These are phyloP conservation scores for Echeneis naucrates DNA, from an alignment of 2,797 vertebrate species.

Conservation along the genomic window DNA sequence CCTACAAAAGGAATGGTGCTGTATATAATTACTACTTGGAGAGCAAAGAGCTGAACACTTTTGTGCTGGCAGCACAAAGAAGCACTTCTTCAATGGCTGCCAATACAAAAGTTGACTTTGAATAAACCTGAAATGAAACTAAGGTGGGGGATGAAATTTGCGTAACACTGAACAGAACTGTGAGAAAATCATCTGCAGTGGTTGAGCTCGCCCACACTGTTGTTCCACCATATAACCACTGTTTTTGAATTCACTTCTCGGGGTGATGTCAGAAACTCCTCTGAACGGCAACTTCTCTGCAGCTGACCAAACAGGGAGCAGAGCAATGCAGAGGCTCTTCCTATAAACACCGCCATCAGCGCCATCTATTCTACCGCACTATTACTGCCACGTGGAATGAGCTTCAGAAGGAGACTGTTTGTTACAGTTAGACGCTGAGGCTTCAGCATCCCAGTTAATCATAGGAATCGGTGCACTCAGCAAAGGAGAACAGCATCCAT, in stretches of 20 bases:
- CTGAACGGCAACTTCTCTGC: constrained; percentile 59
- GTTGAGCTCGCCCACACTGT: constrained; percentile 39
- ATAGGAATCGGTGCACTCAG: constrained; percentile 17
- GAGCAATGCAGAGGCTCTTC: constrained; percentile 53
- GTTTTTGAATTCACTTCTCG: constrained; percentile 62
- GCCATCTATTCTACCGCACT: constrained; percentile 47
- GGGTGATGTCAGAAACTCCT: constrained; percentile 69
- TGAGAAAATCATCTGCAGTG: constrained; percentile 57
- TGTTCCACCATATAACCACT: constrained; percentile 31
- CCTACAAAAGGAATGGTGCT: background rate
- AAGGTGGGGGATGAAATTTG: constrained; percentile 20
- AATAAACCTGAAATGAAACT: constrained; percentile 36
- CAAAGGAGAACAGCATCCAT: constrained; percentile 11
- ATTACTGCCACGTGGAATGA: constrained; percentile 62
- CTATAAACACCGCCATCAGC: constrained; percentile 66
- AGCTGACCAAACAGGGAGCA: constrained; percentile 80
- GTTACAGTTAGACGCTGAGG: constrained; percentile 3
- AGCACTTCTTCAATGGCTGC: background rate
- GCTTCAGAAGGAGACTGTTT: background rate
- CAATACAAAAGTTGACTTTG: constrained; percentile 41
- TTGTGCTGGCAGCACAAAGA: constrained; percentile 10
- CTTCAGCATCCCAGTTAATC: constrained; percentile 24
- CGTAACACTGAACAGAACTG: constrained; percentile 42
- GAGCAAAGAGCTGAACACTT: constrained; percentile 4
- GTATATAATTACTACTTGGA: constrained; percentile 13